Evolutionary conservation across 2,797 vertebrate genomes (phyloP).

Genomic region (Ctenopoma kingsleyae): DNA sequence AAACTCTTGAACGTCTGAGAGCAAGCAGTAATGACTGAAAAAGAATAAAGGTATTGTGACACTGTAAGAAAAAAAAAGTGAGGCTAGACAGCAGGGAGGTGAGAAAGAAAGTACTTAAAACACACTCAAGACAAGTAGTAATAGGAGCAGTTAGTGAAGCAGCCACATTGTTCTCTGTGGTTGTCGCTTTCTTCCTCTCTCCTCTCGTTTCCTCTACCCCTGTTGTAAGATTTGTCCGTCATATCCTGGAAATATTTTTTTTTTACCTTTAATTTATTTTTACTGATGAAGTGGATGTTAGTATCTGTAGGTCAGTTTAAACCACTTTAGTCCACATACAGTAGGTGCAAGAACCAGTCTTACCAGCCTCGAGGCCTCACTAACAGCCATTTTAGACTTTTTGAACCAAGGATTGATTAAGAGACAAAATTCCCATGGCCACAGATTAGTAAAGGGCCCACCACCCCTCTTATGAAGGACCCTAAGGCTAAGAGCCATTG

Average conservation of each 20-base stretch:
- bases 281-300: not conserved
- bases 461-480: no score
- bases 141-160: not conserved
- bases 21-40: slow-evolving; percentile 26
- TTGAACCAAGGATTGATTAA: no score
- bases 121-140: slow-evolving; percentile 24
- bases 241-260: not conserved
- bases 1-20: slow-evolving; percentile 20
- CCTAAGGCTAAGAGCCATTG: no score
- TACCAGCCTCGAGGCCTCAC: no score
- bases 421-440: no score
- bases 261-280: not conserved
- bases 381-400: no score
- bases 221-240: slow-evolving; percentile 2
- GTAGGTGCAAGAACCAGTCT: not conserved
- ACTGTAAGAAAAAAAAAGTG: slow-evolving; percentile 3
- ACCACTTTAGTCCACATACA: slow-evolving; percentile 24
- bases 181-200: not conserved
- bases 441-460: no score
- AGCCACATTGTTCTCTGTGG: slow-evolving; percentile 24
- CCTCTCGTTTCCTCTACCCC: not conserved
- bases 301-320: not conserved
- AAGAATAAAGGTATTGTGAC: slow-evolving; percentile 31
- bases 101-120: slow-evolving; percentile 51
- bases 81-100: slow-evolving; percentile 34